Percentiles rank a stretch among this genome's conserved stretches.
Evolutionary conservation across 2,113 vertebrate species (phyloP).

Genomic region (Hydrolagus affinis): DNA sequence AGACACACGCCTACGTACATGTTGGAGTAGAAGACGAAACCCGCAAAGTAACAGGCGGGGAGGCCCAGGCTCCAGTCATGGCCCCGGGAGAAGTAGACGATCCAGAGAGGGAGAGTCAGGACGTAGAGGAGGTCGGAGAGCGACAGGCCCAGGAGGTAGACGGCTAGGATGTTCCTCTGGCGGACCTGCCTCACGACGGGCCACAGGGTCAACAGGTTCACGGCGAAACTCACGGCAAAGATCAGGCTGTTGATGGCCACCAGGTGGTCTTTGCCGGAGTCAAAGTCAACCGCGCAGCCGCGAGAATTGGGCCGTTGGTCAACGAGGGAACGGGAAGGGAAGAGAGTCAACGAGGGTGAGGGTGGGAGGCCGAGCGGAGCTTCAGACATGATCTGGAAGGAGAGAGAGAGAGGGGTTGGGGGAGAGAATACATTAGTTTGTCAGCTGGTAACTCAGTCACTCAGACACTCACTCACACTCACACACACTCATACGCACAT

Average conservation of each 20-base stretch:
- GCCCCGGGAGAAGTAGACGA: slow-evolving; percentile 53
- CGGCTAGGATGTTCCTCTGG: slow-evolving; percentile 53
- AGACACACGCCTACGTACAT: slow-evolving; percentile 64
- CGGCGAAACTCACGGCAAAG: slow-evolving; percentile 53
- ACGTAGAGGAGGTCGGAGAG: slow-evolving; percentile 59
- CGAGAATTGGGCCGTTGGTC: neutral
- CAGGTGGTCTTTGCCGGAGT: slow-evolving; percentile 44
- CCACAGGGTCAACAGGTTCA: slow-evolving; percentile 53
- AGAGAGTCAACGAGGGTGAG: neutral
- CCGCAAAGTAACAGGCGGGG: slow-evolving; percentile 47
- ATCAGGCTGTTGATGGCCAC: slow-evolving; percentile 55
- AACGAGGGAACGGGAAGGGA: no score
- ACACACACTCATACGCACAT: no score
- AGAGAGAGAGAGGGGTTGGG: neutral
- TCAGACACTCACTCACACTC: no score
- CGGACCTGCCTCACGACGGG: slow-evolving; percentile 56
- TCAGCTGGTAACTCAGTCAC: no score
- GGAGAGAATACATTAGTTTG: no score
- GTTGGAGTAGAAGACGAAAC: slow-evolving; percentile 69
- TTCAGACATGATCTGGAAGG: neutral
- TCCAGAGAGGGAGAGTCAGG: slow-evolving; percentile 64
- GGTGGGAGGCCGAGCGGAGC: no score
- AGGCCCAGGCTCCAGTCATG: slow-evolving; percentile 52
- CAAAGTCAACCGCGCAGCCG: neutral
- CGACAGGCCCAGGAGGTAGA: slow-evolving; percentile 58